Evolutionary conservation across 2,888 invertebrate genomes (phyloP).

Genomic region (Clusia tigrina): DNA sequence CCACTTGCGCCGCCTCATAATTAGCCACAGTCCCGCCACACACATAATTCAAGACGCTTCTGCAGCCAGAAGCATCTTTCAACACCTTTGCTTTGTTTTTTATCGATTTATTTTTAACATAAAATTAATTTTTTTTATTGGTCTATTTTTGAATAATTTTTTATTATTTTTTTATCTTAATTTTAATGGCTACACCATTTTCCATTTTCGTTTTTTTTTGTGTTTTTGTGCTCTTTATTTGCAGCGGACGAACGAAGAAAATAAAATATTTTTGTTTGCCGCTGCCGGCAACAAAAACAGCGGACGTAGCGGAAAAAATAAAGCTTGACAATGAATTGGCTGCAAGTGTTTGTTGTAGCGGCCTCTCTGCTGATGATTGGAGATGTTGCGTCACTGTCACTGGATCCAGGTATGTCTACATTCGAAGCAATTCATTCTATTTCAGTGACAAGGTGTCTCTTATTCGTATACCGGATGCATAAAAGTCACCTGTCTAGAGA

Average conservation of each 20-base stretch:
- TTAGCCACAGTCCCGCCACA: no score
- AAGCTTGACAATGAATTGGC: constrained; percentile 51
- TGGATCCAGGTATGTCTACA: constrained; percentile 65
- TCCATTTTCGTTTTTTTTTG: not conserved
- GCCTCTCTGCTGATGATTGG: constrained; percentile 49
- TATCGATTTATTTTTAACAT: not conserved
- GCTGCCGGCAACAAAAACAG: constrained; percentile 19
- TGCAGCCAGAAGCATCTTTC: no score
- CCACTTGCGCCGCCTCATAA: no score
- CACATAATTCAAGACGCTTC: no score
- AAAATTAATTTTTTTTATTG: not conserved
- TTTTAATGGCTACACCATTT: not conserved
- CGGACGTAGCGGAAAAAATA: not conserved
- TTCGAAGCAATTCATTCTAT: no score
- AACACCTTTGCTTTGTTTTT: not conserved
- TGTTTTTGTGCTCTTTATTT: constrained; percentile 13
- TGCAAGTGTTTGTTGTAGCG: constrained; percentile 47
- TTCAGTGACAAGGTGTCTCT: no score
- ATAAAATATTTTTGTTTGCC: constrained; percentile 23
- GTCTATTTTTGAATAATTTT: constrained; percentile 9
- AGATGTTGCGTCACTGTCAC: constrained; percentile 59
- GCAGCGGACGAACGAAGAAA: constrained; percentile 20
- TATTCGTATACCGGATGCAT: no score
- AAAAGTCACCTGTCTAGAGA: no score
- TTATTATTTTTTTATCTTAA: constrained; percentile 2